A percentile compares a stretch with the other conserved stretches of the same genome.
phyloP scores from a whole-genome alignment of 2,113 vertebrate genomes.

The Pipra filicauda region DNA sequence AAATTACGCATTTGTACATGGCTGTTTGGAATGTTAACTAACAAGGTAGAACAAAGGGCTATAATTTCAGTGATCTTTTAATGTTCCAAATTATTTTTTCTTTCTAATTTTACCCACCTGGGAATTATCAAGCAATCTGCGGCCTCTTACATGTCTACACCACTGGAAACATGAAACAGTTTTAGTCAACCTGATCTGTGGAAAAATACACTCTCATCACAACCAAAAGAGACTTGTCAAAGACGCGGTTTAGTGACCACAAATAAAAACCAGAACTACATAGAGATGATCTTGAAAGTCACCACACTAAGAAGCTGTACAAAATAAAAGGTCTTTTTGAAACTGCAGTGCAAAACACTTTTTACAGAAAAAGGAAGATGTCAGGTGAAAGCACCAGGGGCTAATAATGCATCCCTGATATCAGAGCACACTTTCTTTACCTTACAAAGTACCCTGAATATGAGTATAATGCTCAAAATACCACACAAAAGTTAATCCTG shows the following conservation, averaged over 20 bases:
- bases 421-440: background rate
- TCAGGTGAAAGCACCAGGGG: background rate
- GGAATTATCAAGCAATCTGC: background rate
- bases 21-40: background rate
- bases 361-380: background rate
- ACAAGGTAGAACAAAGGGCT: slow-evolving; percentile 17
- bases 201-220: background rate
- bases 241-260: background rate
- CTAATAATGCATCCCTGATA: background rate
- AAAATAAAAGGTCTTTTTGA: background rate
- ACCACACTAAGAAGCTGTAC: background rate
- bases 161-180: background rate
- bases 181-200: background rate
- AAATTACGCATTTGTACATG: background rate
- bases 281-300: background rate
- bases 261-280: background rate
- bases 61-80: background rate
- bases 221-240: background rate
- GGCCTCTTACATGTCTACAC: background rate
- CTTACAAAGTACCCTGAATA: background rate
- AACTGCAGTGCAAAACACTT: background rate
- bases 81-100: background rate
- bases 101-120: background rate
- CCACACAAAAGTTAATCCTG: background rate
- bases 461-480: background rate